Evolutionary conservation across 2,113 vertebrate species (phyloP).

Genomic region (Dunckerocampus dactyliophorus): DNA sequence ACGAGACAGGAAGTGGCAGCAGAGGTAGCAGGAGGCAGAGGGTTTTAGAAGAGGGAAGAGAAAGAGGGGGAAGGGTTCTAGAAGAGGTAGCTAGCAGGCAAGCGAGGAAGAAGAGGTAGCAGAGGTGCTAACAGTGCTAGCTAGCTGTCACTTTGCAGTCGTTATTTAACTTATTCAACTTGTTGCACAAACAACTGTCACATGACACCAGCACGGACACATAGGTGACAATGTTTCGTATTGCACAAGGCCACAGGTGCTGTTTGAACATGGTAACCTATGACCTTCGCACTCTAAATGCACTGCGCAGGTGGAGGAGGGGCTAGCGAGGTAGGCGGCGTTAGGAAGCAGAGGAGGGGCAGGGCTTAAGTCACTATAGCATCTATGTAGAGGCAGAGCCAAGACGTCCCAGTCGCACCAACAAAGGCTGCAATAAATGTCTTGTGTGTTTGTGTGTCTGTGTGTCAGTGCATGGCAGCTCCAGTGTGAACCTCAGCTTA

Average conservation of each 20-base stretch:
- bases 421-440: background rate
- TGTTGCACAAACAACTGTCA: too few species aligned
- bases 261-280: background rate
- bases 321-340: conserved; percentile 54
- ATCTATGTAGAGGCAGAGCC: conserved; percentile 37
- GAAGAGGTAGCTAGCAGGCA: conserved; percentile 65
- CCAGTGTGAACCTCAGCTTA: conserved; percentile 55
- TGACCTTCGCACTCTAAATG: background rate
- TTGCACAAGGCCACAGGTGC: too few species aligned
- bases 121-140: conserved; percentile 57
- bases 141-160: background rate
- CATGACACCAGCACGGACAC: background rate
- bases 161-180: background rate
- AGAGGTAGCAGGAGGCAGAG: conserved; percentile 16
- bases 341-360: background rate
- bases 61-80: conserved; percentile 63
- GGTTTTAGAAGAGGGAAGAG: conserved; percentile 53
- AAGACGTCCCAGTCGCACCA: background rate
- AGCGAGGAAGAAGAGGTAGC: conserved; percentile 57
- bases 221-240: background rate
- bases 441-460: conserved; percentile 14
- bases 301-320: background rate
- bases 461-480: conserved; percentile 39
- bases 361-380: conserved; percentile 48
- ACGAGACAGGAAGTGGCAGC: background rate